These are phyloP conservation scores for Pterocles burchelli DNA, from an alignment of 2,113 vertebrate species.

Conservation along the genomic window DNA sequence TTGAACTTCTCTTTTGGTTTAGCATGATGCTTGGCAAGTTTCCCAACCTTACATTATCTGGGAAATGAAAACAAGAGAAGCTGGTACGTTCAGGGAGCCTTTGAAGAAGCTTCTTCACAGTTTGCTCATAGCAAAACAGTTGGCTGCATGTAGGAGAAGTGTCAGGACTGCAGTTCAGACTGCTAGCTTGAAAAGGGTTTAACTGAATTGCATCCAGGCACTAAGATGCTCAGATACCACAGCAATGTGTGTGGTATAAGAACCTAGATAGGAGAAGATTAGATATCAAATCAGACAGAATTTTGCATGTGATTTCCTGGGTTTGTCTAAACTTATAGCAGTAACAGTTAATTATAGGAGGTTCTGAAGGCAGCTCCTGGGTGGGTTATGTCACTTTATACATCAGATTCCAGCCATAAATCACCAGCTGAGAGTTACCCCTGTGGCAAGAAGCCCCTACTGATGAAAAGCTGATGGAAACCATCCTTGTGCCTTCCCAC, in stretches of 20 bases:
- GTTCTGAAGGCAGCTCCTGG: neutral
- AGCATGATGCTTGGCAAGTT: constrained; percentile 39
- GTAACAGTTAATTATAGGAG: constrained; percentile 49
- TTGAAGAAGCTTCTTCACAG: constrained; percentile 36
- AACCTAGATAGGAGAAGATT: constrained; percentile 55
- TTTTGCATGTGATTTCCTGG: constrained; percentile 62
- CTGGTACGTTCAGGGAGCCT: neutral
- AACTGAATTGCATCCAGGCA: constrained; percentile 52
- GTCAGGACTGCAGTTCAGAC: neutral
- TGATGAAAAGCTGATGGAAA: neutral
- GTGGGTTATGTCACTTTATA: neutral
- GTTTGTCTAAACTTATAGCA: constrained; percentile 54
- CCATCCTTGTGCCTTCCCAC: neutral
- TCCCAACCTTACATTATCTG: constrained; percentile 46
- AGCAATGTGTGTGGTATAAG: constrained; percentile 56
- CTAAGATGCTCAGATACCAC: constrained; percentile 50
- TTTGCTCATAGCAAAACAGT: neutral
- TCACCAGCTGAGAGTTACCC: neutral
- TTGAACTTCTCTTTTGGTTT: constrained; percentile 46
- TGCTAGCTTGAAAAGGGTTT: constrained; percentile 13
- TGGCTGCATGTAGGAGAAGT: neutral
- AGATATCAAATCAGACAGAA: constrained; percentile 49
- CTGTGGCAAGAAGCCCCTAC: neutral
- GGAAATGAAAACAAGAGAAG: constrained; percentile 19
- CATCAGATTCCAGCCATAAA: neutral